A percentile compares a stretch with the other conserved stretches of the same genome.
These are phyloP conservation scores for Agrypnia vestita DNA, from an alignment of 1,140 invertebrate genomes.

Conservation along the genomic window DNA sequence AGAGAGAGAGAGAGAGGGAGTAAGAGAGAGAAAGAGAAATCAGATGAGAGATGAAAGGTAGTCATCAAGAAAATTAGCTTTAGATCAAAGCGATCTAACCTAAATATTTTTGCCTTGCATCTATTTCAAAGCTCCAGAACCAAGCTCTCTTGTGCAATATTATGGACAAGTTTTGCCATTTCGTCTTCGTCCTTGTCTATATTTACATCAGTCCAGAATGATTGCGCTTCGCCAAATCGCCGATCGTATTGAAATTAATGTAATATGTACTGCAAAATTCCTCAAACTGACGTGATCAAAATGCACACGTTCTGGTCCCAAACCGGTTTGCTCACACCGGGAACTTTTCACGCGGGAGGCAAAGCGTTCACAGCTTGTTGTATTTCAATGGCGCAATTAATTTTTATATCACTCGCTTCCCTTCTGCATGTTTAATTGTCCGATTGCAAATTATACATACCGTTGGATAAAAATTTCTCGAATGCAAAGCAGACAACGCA, in stretches of 20 bases:
- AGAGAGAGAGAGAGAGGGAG: too few species aligned
- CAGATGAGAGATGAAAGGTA: too few species aligned
- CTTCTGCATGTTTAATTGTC: conserved; percentile 58
- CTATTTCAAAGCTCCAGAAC: too few species aligned
- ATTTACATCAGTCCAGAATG: too few species aligned
- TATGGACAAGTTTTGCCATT: too few species aligned
- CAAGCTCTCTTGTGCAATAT: too few species aligned
- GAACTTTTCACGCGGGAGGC: conserved; percentile 30
- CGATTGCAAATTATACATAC: conserved; percentile 54
- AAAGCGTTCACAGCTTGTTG: conserved; percentile 55
- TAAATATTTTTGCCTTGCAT: too few species aligned
- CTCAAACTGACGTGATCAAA: neutral
- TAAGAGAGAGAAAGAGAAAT: too few species aligned
- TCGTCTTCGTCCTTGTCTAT: too few species aligned
- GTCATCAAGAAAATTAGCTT: too few species aligned
- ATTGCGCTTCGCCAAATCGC: neutral
- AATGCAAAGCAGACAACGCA: conserved; percentile 39
- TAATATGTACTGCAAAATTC: neutral
- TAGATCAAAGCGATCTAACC: too few species aligned
- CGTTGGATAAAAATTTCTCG: conserved; percentile 40
- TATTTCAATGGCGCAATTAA: conserved; percentile 55
- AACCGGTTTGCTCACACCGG: neutral
- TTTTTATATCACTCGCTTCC: conserved; percentile 56
- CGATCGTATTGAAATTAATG: neutral
- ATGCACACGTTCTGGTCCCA: neutral